Base-by-base conservation (phyloP, 1,140 invertebrate species). In the Drosophila yakuba region DNA sequence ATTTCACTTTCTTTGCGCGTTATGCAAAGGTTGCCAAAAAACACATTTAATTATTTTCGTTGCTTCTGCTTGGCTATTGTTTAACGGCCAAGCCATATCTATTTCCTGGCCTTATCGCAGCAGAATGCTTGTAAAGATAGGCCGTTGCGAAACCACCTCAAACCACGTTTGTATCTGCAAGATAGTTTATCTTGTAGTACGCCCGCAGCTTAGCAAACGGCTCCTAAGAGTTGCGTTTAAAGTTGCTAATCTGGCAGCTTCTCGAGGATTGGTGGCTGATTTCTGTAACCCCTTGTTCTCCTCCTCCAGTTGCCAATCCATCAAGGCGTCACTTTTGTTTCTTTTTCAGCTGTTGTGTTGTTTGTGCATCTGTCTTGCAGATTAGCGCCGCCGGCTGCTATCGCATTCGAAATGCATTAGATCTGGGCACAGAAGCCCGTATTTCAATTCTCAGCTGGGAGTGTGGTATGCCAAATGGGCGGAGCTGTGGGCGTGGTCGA, bases 311-410 rank as follows among this genome's bases (percentile, higher is more conserved):
- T 64, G 74, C 74, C 68, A 81, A 82, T 78, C 74, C 81, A 82
- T 82, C 80, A 77, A 68, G 43, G 44, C 56, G 28, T 20, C 58
- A 78, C 77, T 50, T 32, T 68, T 57, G 47, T 62, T 79, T 72
- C 43, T 51, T 67, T 15, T 38, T 2, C 38, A 14, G 12, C 38
- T 25, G 45, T 17, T 17, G 36, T 63, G 63, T 76, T 84, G 80
- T 80, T 81, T 81, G 58, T 82, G 78, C 78, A 88, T 71, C 62
- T 85, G 78, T 71, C 69, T 85, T 78, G 47, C 45, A 66, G 82
- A 88, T 88, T 75, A 86, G 74, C 59, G 14, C 52, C 38, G 55
- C 38, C 51, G 41, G 8, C 11, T 54, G 44, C 59, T 52, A 50
- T 59, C 74, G 67, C 74, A 17, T 71, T 77, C 66, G 77, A 63